Conservation (phyloP, 2,113 vertebrate species). For the Callocephalon fimbriatum region DNA sequence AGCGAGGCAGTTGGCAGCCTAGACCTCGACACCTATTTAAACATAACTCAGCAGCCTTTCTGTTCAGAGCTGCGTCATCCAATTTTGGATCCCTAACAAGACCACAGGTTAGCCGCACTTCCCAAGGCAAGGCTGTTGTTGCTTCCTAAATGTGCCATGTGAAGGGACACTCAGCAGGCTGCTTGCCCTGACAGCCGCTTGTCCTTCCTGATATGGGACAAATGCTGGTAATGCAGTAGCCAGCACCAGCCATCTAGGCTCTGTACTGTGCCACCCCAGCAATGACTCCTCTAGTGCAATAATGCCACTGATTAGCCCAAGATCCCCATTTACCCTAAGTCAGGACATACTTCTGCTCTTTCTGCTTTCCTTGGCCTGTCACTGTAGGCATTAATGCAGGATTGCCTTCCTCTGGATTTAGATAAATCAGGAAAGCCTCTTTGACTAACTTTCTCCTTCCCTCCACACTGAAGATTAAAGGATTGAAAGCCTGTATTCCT, state of each 20-base stretch:
- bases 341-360: background rate
- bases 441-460: background rate
- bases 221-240: background rate
- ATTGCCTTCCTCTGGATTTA: background rate
- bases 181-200: background rate
- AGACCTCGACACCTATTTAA: background rate
- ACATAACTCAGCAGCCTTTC: background rate
- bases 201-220: background rate
- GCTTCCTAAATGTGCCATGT: accelerated
- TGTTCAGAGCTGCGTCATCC: background rate
- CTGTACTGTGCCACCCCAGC: background rate
- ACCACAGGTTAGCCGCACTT: background rate
- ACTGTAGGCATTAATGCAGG: background rate
- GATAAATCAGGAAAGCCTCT: background rate
- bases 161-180: background rate
- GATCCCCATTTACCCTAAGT: background rate
- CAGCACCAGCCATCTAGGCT: background rate
- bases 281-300: background rate
- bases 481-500: background rate
- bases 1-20: background rate
- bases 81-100: background rate
- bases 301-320: background rate
- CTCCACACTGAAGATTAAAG: background rate
- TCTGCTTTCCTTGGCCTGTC: background rate
- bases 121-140: accelerated